phyloP scores from a whole-genome alignment of 2,888 invertebrate species.

The Deilephila elpenor region DNA sequence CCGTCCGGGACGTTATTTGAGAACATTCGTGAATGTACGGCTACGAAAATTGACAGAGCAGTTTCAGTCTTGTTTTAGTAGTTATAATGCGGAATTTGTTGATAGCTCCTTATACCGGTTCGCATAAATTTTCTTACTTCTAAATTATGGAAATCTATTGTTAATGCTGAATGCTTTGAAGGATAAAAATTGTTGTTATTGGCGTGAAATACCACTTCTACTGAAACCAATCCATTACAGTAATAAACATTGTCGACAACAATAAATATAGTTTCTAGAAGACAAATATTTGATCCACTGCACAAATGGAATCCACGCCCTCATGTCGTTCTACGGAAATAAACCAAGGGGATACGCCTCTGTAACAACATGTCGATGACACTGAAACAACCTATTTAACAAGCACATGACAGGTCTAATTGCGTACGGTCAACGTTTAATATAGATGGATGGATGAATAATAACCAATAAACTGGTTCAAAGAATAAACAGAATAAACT shows the following conservation, averaged over 20 bases:
- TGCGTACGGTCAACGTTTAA: not conserved
- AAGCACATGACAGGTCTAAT: constrained; percentile 7
- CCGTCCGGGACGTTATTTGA: not conserved
- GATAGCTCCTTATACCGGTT: not conserved
- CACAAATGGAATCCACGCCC: constrained; percentile 4
- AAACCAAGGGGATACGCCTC: constrained; percentile 14
- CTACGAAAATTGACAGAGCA: not conserved
- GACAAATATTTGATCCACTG: not conserved
- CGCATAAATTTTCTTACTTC: too few species aligned
- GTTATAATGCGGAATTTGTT: not conserved
- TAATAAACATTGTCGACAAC: constrained; percentile 8
- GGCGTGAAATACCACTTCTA: not conserved
- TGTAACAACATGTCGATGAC: not conserved
- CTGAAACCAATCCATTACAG: not conserved
- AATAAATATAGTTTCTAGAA: not conserved
- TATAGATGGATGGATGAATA: not conserved
- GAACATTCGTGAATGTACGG: not conserved
- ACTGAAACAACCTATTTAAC: constrained; percentile 8
- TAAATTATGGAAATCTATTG: too few species aligned
- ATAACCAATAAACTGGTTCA: too few species aligned
- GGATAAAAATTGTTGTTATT: too few species aligned
- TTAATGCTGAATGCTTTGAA: too few species aligned
- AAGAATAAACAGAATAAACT: not conserved
- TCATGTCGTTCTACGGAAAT: constrained; percentile 9
- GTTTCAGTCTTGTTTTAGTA: not conserved